Base-by-base conservation (phyloP, 1,140 invertebrate species). In the Drosophila sp. region DNA sequence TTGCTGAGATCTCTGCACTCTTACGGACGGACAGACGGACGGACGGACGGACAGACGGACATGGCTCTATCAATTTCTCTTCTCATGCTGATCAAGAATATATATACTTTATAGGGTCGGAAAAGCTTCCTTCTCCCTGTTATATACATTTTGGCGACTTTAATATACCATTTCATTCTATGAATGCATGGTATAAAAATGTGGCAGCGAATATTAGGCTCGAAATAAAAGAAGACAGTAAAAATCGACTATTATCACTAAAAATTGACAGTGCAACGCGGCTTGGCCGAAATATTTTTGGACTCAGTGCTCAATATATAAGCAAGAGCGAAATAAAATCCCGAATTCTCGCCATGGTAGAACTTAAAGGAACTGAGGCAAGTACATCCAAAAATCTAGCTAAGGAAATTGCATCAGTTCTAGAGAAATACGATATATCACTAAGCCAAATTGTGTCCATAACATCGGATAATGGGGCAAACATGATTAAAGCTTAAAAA, bases 221-320 rank as follows among this genome's bases (percentile, higher is more conserved):
- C 11, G 41, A 60, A 47, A 67, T 62, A n/a, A 23, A 65, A 3
- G 0, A 60, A 47, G 62, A 70, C 4, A 30, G 8, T 23, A 61
- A 72, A 60, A 33, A 65, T 38, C n/a, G 61, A n/a, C 40, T 65
- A 8, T 23, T 70, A 1, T 70, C 68, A 33, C 58, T 70, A 64
- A 70, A 64, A 70, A 70, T 70, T 10, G 61, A 70, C 23, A 71
- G 44, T 54, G 70, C 56, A 60, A 66, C 69, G 4, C 10, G 63
- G 10, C 57, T 71, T 41, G 17, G 29, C 1, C 29, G 62, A 66
- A 71, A 71, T 23, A 71, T 71, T 30, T 67, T 60, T 44, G 41
- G 41, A 44, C 11, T 44, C 11, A 44, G 41, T 44, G 41, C 41
- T 47, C 61, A 70, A 57, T 70, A 11, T 32, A 62, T 70, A 6